Percentiles rank a stretch among this genome's conserved stretches.
Conservation (phyloP, 2,113 vertebrate genomes). For the Petrocephalus microphthalmus region DNA sequence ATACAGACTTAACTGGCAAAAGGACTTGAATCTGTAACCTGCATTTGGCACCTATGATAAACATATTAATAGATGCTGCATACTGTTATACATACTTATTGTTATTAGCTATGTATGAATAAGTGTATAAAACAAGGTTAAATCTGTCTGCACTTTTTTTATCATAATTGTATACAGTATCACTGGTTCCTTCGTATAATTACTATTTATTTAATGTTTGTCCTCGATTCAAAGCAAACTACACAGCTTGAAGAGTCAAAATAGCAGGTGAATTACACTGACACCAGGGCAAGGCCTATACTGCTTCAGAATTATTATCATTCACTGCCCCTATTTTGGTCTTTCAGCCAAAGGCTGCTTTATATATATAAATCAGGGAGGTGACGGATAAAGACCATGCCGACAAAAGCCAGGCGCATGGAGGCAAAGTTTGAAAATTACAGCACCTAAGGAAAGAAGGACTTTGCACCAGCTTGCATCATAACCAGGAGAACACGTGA, state of each 20-base stretch:
- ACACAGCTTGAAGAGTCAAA: neutral
- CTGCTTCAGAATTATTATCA: neutral
- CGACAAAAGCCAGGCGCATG: neutral
- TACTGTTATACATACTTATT: neutral
- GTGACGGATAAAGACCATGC: neutral
- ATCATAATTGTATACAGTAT: neutral
- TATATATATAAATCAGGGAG: neutral
- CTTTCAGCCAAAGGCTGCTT: neutral
- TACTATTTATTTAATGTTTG: neutral
- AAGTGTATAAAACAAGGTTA: neutral
- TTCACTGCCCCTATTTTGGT: neutral
- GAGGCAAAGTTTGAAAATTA: neutral
- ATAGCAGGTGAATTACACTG: neutral
- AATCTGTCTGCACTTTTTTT: neutral
- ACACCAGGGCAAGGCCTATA: neutral
- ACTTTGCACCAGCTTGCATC: conserved; percentile 18
- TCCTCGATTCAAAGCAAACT: neutral
- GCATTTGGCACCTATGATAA: neutral
- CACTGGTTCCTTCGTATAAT: neutral
- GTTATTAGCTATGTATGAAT: neutral
- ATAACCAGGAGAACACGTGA: neutral
- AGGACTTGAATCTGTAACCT: neutral
- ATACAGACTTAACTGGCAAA: neutral
- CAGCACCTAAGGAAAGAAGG: neutral
- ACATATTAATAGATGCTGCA: neutral